Evolutionary conservation across 2,797 vertebrate genomes (phyloP), one percentile per base, ranked within the genome.

Genomic region (Yasuhikotakia modesta): DNA sequence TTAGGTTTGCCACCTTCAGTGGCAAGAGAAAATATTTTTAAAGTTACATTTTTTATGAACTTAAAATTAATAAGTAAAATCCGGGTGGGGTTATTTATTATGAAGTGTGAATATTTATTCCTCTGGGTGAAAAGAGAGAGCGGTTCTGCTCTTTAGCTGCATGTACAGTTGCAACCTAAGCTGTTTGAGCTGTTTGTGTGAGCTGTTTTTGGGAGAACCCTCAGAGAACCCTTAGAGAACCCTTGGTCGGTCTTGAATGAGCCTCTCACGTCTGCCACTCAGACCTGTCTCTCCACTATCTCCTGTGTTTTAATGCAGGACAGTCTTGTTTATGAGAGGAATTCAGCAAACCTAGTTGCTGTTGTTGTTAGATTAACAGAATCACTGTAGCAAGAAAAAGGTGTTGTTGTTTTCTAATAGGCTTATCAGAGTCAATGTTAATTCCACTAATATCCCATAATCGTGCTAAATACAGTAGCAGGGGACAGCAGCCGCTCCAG

Each of bases 401-500:
- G 24, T 60, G 70, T 60, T 73, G 64, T 66, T 22, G 12, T 63
- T 43, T 16, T 53, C 35, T 60, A 55, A 11, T 63, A 35, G 30
- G 65, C 32, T 67, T 69, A 70, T 61, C 63, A 55, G 27, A 68
- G 52, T 71, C 66, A 0, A 27, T 46, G 73, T 35, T 64, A 76
- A 70, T 81, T 81, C 27, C 17, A 39, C 68, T 81, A 73, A 70
- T 70, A 45, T 73, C 67, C 17, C 4, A 13, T 76, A 79, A 68
- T 81, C 76, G 63, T 24, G 60, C 39, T 67, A 72, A 81, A 66
- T 61, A 66, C 17, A 21, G 79, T 80, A 72, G 79, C 68, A 4
- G 71, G n/a, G 68, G 78, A 48, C 43, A 19, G 50, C 73, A 73
- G 43, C 77, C 76, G 81, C 73, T 77, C 67, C 45, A 64, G 65